Conservation (phyloP, 2,797 vertebrate genomes). For the Clamator glandarius region DNA sequence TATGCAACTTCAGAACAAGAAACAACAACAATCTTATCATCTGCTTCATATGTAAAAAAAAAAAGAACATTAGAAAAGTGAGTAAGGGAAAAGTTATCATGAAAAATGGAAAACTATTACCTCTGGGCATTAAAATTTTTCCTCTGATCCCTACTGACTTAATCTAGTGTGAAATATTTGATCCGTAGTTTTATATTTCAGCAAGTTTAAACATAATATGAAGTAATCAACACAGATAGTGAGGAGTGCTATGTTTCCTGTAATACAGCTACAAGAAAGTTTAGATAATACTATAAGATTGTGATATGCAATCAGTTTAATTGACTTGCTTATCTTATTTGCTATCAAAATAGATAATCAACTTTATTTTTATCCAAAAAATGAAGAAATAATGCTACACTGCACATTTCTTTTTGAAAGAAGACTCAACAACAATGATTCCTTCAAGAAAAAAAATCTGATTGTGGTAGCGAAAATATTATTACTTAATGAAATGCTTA, state of each 20-base stretch:
- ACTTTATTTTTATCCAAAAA: background rate
- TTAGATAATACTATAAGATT: background rate
- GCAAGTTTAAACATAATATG: background rate
- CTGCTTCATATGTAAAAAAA: background rate
- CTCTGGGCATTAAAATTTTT: background rate
- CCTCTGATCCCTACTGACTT: background rate
- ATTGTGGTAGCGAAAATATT: background rate
- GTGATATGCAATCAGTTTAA: background rate
- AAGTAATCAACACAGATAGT: background rate
- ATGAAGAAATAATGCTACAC: background rate
- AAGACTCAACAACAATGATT: background rate
- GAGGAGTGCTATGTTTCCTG: background rate
- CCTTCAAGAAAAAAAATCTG: background rate
- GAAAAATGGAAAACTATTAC: background rate
- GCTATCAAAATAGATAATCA: background rate
- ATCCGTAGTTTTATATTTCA: background rate
- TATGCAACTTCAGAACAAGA: background rate
- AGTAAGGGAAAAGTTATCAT: background rate
- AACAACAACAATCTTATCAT: slow-evolving; percentile 27
- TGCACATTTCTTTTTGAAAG: background rate
- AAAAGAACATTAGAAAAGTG: background rate
- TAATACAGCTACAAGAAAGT: background rate
- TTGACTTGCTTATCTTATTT: background rate
- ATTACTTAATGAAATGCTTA: background rate
- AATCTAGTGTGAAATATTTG: background rate